Evolutionary conservation across 2,113 vertebrate genomes (phyloP).

Genomic region (Spilogale gracilis): DNA sequence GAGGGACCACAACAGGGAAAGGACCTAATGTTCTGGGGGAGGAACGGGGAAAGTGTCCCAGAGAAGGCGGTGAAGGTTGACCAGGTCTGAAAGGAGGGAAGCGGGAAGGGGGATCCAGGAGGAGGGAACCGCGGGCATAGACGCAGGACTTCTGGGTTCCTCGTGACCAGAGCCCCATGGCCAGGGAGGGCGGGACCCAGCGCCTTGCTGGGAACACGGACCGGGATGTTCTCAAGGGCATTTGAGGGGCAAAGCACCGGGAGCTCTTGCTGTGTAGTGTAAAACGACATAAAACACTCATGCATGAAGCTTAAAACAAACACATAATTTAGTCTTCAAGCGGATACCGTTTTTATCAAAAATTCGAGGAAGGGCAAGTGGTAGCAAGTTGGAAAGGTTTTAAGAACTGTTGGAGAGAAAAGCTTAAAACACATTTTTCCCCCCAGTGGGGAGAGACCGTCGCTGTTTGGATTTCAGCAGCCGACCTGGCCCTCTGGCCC

Average conservation of each 20-base stretch:
- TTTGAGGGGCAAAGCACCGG: not conserved
- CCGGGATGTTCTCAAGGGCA: not conserved
- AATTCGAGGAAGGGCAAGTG: not conserved
- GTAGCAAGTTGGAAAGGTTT: not conserved
- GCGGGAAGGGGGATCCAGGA: not conserved
- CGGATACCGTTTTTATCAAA: not conserved
- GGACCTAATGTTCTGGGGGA: not conserved
- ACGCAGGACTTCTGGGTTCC: not conserved
- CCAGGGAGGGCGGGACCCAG: accelerated
- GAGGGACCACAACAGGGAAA: not conserved
- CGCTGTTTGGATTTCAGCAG: not conserved
- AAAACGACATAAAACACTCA: not conserved
- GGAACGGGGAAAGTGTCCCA: not conserved
- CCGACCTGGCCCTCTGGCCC: not conserved
- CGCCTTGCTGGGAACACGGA: accelerated
- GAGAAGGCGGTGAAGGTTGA: not conserved
- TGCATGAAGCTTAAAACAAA: not conserved
- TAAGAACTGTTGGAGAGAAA: not conserved
- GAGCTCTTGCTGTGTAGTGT: not conserved
- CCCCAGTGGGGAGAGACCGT: not conserved
- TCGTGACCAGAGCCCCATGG: accelerated
- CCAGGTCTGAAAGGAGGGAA: not conserved
- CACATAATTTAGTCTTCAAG: not conserved
- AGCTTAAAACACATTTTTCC: not conserved
- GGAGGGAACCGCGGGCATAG: not conserved